Percentiles rank a stretch among this genome's conserved stretches.
phyloP scores from a whole-genome alignment of 1,140 invertebrate genomes.

The Drosophila bocqueti region DNA sequence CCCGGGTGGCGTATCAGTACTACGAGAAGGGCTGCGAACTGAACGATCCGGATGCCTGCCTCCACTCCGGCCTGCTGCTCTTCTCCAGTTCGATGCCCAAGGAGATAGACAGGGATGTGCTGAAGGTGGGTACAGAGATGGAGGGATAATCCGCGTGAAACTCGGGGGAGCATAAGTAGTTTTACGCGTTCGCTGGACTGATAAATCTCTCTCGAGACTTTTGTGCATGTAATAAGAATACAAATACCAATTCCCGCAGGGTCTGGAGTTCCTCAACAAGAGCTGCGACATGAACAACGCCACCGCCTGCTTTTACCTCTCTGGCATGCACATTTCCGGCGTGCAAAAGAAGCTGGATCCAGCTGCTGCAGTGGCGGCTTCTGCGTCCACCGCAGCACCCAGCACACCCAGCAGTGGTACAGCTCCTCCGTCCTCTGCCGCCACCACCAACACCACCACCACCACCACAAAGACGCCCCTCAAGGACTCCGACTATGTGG shows the following conservation, averaged over 20 bases:
- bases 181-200: background rate
- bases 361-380: constrained; percentile 62
- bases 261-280: constrained; percentile 89
- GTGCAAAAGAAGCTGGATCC: constrained; percentile 86
- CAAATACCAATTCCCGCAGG: constrained; percentile 76
- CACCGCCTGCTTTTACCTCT: constrained; percentile 92
- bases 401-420: background rate
- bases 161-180: background rate
- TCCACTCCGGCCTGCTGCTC: constrained; percentile 90
- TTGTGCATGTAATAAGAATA: constrained; percentile 3
- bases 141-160: background rate
- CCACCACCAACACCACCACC: background rate
- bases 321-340: constrained; percentile 91
- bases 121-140: constrained; percentile 79
- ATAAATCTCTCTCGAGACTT: background rate
- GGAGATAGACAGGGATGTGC: constrained; percentile 86
- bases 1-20: constrained; percentile 88
- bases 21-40: constrained; percentile 92
- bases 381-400: background rate
- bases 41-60: constrained; percentile 89
- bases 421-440: background rate
- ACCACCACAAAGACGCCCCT: constrained; percentile 13
- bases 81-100: constrained; percentile 86
- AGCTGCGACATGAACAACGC: constrained; percentile 89
- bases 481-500: constrained; percentile 85